Evolutionary conservation across 2,797 vertebrate species (phyloP), one percentile per base, ranked within the genome.

Genomic region (Masticophis lateralis): DNA sequence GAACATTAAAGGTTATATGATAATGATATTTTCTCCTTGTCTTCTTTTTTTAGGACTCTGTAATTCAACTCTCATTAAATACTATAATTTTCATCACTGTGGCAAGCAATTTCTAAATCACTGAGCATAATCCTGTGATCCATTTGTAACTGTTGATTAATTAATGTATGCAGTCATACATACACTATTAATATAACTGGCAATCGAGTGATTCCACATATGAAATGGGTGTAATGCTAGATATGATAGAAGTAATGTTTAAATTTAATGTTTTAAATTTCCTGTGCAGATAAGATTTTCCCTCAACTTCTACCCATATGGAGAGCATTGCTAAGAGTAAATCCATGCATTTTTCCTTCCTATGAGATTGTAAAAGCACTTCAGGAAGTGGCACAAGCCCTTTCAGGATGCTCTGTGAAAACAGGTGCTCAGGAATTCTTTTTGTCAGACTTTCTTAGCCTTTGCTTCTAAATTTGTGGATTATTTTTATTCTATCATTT

Each of bases 101-200:
- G 96, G 95, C 92, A 96, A 0, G 37, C 0, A 0, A 94, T 97
- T 95, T 97, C 95, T 89, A 95, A 95, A 96, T 96, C 51, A 74
- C 10, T 37, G 47, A 90, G 32, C 20, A 56, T 27, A 83, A 12
- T 94, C 95, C 93, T 95, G 95, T 95, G 94, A 96, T 95, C 95
- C 95, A 95, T 96, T 96, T 96, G 96, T 95, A 95, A 96, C 95
- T 95, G 94, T 94, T 94, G 95, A 95, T 95, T 96, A 96, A 96
- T 97, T 96, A 96, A 95, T 94, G 95, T 92, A 3, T 96, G 95
- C 96, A 60, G 59, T 51, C 86, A 60, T 18, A 37, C 32, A 37
- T 74, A 74, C 32, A 20, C 59, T 59, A 59, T 59, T 91, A 43
- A 43, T 91, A 83, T 28, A 18, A 47, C 43, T 63, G 22, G 6